Conservation (phyloP, 2,797 vertebrate species). For the Anabas testudineus region DNA sequence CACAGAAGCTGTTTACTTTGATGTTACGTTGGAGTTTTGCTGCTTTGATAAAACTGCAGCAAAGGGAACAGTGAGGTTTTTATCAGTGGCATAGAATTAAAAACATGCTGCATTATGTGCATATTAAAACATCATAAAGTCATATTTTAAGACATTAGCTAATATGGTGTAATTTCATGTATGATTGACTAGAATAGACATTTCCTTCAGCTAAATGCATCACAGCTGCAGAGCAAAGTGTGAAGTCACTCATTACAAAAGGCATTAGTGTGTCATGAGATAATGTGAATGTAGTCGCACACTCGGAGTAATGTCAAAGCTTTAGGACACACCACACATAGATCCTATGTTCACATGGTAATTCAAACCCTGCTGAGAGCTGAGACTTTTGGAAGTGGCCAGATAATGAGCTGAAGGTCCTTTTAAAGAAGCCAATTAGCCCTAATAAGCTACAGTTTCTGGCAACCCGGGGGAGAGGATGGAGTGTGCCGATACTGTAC, state of each 20-base stretch:
- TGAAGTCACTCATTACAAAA: slow-evolving; percentile 3
- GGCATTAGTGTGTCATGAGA: neutral
- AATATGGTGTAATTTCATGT: neutral
- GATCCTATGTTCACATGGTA: slow-evolving; percentile 17
- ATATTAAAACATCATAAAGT: too few species aligned
- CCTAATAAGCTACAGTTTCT: slow-evolving; percentile 51
- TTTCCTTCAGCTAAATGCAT: neutral
- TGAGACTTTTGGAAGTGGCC: slow-evolving; percentile 15
- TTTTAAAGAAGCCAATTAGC: slow-evolving; percentile 68
- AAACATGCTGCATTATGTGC: neutral
- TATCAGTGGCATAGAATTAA: neutral
- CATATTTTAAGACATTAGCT: too few species aligned
- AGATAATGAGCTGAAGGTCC: slow-evolving; percentile 59
- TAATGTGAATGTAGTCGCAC: slow-evolving; percentile 1
- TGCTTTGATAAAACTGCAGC: neutral
- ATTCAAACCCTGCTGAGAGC: slow-evolving; percentile 29
- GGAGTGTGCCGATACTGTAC: neutral
- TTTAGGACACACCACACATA: neutral
- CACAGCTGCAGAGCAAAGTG: neutral
- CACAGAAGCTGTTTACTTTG: too few species aligned
- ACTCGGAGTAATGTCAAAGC: neutral
- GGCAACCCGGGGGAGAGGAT: slow-evolving; percentile 25
- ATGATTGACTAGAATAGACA: too few species aligned
- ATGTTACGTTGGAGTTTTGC: too few species aligned
- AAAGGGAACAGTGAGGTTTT: neutral